These are phyloP conservation scores for Hipposideros armiger DNA, from an alignment of 2,113 vertebrate species.

Conservation along the genomic window DNA sequence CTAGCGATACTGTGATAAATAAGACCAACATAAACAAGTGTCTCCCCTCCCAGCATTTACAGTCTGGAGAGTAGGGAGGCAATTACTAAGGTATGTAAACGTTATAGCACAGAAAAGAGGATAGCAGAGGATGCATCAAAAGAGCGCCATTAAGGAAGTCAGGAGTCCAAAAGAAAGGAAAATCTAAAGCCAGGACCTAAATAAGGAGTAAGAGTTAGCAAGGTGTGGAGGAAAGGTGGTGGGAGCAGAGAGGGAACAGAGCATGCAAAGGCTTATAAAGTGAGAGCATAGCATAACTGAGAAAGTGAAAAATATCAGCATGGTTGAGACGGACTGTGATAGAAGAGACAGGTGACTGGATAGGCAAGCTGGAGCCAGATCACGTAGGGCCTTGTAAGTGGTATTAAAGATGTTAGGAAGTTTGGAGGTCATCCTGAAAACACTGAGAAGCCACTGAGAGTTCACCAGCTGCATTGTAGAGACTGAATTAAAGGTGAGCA, in stretches of 20 bases:
- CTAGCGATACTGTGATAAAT: background rate
- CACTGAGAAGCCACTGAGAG: background rate
- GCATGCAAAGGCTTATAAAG: background rate
- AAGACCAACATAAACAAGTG: background rate
- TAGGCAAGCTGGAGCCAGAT: background rate
- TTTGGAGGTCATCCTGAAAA: background rate
- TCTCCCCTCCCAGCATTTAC: background rate
- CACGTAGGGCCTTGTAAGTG: background rate
- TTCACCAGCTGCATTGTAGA: background rate
- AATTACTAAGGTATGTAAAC: background rate
- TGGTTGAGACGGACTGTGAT: background rate
- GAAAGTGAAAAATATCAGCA: background rate
- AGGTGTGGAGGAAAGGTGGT: background rate
- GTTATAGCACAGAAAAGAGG: background rate
- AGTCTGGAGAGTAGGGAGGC: background rate
- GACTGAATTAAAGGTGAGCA: background rate
- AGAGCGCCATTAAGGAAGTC: background rate
- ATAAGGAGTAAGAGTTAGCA: background rate
- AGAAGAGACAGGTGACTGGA: background rate
- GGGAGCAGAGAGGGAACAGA: background rate
- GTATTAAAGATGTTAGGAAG: background rate
- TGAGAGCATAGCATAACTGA: background rate
- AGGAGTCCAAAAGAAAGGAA: background rate
- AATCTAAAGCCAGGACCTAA: conserved; percentile 23
- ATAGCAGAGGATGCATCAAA: background rate